Percentiles rank a stretch among this genome's conserved stretches.
Conservation (phyloP, 1,140 invertebrate species). For the Hetaerina americana region DNA sequence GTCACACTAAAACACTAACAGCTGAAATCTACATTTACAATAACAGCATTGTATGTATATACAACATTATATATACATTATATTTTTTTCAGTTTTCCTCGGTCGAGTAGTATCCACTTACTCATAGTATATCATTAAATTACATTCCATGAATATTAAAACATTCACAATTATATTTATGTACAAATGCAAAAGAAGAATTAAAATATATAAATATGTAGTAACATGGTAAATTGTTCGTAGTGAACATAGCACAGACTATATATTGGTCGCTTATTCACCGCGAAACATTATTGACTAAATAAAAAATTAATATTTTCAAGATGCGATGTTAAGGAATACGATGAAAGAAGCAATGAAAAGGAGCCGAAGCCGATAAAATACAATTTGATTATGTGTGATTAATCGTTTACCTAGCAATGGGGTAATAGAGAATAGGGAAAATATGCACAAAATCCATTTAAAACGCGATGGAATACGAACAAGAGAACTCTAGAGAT, state of each 20-base stretch:
- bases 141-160: background rate
- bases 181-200: background rate
- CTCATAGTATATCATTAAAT: background rate
- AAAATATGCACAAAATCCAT: too few relatives aligned
- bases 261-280: background rate
- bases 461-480: background rate
- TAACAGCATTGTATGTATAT: background rate
- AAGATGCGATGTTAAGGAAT: background rate
- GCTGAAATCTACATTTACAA: background rate
- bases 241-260: background rate
- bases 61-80: background rate
- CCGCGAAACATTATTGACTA: background rate
- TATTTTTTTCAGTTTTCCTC: background rate
- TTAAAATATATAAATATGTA: background rate
- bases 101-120: background rate
- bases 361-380: background rate
- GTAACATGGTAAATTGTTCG: background rate
- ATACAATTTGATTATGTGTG: too few relatives aligned
- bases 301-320: background rate
- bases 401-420: too few relatives aligned
- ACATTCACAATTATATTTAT: constrained; percentile 1
- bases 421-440: too few relatives aligned
- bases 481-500: background rate
- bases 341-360: background rate
- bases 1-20: background rate